These are phyloP conservation scores for Momotus momota DNA, from an alignment of 2,797 vertebrate genomes.

Conservation along the genomic window DNA sequence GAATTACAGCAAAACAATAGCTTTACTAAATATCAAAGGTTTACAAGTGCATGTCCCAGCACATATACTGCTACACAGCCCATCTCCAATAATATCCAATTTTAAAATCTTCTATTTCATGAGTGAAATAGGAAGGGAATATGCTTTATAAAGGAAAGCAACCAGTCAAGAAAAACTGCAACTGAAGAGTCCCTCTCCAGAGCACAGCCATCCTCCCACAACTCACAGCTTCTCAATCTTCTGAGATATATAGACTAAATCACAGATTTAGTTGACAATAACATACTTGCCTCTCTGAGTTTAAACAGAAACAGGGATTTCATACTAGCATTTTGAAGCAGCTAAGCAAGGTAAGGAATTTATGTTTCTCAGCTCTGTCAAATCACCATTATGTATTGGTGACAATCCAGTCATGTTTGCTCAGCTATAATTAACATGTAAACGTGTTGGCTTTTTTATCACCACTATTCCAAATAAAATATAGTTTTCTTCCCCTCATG, in stretches of 20 bases:
- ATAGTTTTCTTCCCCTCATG: neutral
- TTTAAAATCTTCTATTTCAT: neutral
- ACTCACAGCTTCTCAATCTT: neutral
- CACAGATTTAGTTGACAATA: neutral
- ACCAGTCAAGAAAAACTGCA: neutral
- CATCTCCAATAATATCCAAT: neutral
- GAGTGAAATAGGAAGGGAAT: neutral
- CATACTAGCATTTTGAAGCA: neutral
- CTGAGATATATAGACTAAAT: neutral
- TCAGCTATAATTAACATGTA: neutral
- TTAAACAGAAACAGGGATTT: neutral
- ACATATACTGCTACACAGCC: neutral
- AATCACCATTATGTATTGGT: neutral
- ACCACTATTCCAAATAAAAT: neutral
- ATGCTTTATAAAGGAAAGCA: neutral
- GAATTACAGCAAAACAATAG: neutral
- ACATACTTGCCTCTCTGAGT: neutral
- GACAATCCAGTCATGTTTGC: neutral
- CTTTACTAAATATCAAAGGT: neutral
- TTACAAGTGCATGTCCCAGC: neutral
- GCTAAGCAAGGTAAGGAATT: neutral
- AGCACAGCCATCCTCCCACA: neutral
- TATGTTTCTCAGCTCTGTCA: neutral
- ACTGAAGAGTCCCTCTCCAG: neutral
- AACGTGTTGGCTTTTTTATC: neutral